phyloP scores from a whole-genome alignment of 2,113 vertebrate species.

The Telmatochromis bifrenatus region DNA sequence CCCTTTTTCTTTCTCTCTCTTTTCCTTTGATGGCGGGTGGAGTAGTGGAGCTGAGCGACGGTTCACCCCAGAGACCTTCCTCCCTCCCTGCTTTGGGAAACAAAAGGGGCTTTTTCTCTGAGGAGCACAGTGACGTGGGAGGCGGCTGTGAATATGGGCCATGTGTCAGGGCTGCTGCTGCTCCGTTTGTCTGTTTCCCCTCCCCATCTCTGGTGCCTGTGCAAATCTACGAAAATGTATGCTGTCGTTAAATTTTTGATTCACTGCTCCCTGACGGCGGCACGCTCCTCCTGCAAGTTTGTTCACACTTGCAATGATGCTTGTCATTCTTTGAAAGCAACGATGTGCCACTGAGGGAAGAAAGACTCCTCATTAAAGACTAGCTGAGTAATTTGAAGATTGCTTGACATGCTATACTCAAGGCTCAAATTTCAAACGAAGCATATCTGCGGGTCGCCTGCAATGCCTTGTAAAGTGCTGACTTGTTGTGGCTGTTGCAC shows the following conservation, averaged over 20 bases:
- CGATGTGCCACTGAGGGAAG: background rate
- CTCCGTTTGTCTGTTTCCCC: slow-evolving; percentile 36
- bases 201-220: background rate
- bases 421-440: background rate
- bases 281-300: background rate
- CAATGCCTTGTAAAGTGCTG: background rate
- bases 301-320: background rate
- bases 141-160: slow-evolving; percentile 66
- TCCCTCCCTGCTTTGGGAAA: slow-evolving; percentile 45
- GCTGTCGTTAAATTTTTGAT: background rate
- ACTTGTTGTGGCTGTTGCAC: background rate
- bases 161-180: slow-evolving; percentile 61
- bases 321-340: background rate
- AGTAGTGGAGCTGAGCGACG: slow-evolving; percentile 43
- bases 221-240: background rate
- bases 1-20: background rate
- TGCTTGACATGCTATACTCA: background rate
- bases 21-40: slow-evolving; percentile 32
- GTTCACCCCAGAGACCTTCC: slow-evolving; percentile 60
- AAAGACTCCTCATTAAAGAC: background rate
- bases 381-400: slow-evolving; percentile 1
- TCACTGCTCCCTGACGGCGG: background rate
- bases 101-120: slow-evolving; percentile 63
- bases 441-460: background rate
- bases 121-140: slow-evolving; percentile 61